Percentiles rank a stretch among this genome's conserved stretches.
These are phyloP conservation scores for Tauraco erythrolophus DNA, from an alignment of 2,113 vertebrate genomes.

Conservation along the genomic window DNA sequence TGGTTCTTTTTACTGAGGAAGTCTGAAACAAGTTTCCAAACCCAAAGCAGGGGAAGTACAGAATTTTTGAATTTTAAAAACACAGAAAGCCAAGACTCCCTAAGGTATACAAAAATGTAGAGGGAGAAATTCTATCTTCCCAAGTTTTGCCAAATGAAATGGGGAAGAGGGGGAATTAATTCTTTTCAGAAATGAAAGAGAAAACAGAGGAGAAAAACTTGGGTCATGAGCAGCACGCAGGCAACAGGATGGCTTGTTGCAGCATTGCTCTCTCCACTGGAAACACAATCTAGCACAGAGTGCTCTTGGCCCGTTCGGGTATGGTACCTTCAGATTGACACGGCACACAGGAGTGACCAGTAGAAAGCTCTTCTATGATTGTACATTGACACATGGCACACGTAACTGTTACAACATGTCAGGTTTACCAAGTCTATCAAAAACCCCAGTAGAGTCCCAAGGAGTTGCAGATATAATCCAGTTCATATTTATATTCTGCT, in stretches of 20 bases:
- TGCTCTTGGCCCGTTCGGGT: background rate
- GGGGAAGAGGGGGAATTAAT: background rate
- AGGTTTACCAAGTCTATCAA: background rate
- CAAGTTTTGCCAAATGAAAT: constrained; percentile 24
- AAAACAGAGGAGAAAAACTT: background rate
- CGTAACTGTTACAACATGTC: background rate
- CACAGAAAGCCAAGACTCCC: constrained; percentile 39
- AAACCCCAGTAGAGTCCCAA: background rate
- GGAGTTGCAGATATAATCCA: background rate
- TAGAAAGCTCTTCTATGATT: background rate
- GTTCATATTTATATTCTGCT: background rate
- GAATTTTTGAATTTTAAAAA: constrained; percentile 53
- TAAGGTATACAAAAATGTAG: constrained; percentile 37
- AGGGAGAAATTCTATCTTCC: constrained; percentile 50
- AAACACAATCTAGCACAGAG: background rate
- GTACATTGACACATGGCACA: background rate
- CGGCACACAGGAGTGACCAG: background rate
- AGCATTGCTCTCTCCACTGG: background rate
- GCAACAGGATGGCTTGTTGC: background rate
- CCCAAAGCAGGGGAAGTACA: constrained; percentile 20
- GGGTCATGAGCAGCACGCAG: background rate
- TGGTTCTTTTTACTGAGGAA: constrained; percentile 34
- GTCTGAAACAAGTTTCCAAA: constrained; percentile 51
- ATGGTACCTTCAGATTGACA: background rate
- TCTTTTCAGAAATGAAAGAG: constrained; percentile 25